Conservation (phyloP, 2,113 vertebrate species). For the Clarias batrachus region DNA sequence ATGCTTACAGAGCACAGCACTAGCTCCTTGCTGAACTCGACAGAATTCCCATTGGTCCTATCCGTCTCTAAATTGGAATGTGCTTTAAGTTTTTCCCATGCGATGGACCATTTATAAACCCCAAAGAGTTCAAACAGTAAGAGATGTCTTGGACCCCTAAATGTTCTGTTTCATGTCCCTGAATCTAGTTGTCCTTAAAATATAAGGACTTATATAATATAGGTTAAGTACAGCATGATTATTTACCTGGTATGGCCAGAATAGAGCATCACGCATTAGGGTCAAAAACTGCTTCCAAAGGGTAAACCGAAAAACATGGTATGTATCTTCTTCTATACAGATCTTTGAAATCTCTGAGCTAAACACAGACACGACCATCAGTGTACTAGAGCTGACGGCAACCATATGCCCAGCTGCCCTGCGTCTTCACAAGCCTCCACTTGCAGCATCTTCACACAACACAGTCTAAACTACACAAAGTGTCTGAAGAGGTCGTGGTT, state of each 20-base stretch:
- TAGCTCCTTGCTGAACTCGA: neutral
- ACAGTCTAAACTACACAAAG: constrained; percentile 29
- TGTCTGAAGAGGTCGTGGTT: constrained; percentile 25
- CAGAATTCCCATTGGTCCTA: constrained; percentile 4
- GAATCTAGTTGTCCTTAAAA: constrained; percentile 3
- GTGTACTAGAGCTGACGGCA: constrained; percentile 33
- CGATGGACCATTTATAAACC: constrained; percentile 3
- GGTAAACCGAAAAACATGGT: constrained; percentile 13
- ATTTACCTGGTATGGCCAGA: neutral
- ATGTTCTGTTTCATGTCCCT: neutral
- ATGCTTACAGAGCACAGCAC: neutral
- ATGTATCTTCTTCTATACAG: neutral
- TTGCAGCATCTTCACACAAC: constrained; percentile 23
- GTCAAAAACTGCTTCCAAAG: neutral
- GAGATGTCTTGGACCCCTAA: neutral
- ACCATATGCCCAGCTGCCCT: constrained; percentile 28
- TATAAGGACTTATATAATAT: too few species aligned
- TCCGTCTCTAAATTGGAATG: neutral
- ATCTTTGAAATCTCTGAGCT: constrained; percentile 27
- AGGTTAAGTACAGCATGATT: neutral
- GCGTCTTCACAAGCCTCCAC: neutral
- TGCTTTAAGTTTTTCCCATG: neutral
- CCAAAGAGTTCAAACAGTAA: neutral
- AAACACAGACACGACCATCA: neutral
- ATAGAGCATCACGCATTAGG: neutral